Conservation (phyloP, 2,113 vertebrate genomes). For the Oncorhynchus masou region DNA sequence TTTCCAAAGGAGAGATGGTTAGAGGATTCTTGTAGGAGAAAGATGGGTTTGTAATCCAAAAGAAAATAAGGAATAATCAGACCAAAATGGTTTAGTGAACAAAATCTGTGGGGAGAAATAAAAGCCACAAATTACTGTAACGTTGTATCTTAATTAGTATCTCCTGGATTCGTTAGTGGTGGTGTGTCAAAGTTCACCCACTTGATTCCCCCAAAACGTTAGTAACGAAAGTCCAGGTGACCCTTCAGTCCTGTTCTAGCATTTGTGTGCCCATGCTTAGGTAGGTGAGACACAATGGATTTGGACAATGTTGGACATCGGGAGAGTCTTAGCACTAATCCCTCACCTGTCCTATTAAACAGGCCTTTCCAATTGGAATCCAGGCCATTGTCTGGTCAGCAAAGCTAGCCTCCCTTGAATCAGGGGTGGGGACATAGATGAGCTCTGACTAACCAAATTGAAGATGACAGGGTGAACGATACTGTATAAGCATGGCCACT, state of each 20-base stretch:
- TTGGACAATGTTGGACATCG: constrained; percentile 60
- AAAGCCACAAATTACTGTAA: background rate
- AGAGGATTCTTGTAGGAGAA: too few relatives aligned
- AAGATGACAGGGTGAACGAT: constrained; percentile 46
- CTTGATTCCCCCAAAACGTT: constrained; percentile 47
- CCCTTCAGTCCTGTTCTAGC: constrained; percentile 47
- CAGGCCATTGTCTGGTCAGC: constrained; percentile 76
- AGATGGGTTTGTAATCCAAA: background rate
- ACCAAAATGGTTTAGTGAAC: background rate
- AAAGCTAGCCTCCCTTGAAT: constrained; percentile 40
- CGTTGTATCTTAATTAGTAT: background rate
- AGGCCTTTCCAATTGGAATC: constrained; percentile 58
- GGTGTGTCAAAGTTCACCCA: constrained; percentile 50
- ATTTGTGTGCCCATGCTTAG: constrained; percentile 68
- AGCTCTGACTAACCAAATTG: constrained; percentile 48
- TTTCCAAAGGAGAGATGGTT: too few relatives aligned
- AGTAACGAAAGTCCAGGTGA: constrained; percentile 53
- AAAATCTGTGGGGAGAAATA: background rate
- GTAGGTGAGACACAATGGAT: constrained; percentile 72
- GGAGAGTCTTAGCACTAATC: constrained; percentile 70
- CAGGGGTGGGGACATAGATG: constrained; percentile 20
- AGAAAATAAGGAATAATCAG: background rate
- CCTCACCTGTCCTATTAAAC: constrained; percentile 77
- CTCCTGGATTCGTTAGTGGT: background rate
- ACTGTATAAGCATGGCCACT: background rate